Percentiles rank a stretch among this genome's conserved stretches.
These are phyloP conservation scores for Drosophila limbata DNA, from an alignment of 2,888 invertebrate genomes.

Conservation along the genomic window DNA sequence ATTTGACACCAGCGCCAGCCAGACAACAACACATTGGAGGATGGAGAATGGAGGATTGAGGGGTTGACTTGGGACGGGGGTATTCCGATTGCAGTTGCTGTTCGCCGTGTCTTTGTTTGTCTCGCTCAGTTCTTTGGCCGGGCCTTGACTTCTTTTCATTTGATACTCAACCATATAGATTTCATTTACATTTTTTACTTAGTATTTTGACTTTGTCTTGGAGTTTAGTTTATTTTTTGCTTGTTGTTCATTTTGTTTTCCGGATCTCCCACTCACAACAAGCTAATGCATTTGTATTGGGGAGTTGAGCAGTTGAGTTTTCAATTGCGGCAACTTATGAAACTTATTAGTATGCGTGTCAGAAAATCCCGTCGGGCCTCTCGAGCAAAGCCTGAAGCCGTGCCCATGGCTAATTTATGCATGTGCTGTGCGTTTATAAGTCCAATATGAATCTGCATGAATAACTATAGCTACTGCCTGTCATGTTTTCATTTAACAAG, in stretches of 20 bases:
- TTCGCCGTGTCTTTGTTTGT: constrained; percentile 40
- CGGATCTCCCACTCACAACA: constrained; percentile 33
- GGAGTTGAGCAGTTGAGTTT: constrained; percentile 5
- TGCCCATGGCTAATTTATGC: constrained; percentile 68
- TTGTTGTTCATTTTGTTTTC: constrained; percentile 4
- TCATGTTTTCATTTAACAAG: constrained; percentile 26
- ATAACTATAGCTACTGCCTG: constrained; percentile 51
- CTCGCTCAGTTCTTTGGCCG: constrained; percentile 63
- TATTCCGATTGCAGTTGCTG: constrained; percentile 53
- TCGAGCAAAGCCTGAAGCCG: constrained; percentile 18
- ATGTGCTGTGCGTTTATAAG: constrained; percentile 41
- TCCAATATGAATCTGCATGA: constrained; percentile 52
- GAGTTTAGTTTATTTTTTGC: constrained; percentile 6
- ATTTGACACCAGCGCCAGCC: constrained; percentile 67
- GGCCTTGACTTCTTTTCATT: constrained; percentile 75
- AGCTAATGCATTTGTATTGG: constrained; percentile 44
- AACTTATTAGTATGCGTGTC: constrained; percentile 69
- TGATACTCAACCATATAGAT: constrained; percentile 60
- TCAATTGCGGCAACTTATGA: constrained; percentile 38
- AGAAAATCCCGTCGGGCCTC: constrained; percentile 48
- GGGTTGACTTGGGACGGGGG: constrained; percentile 18
- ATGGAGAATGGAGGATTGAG: background rate
- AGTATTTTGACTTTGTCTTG: constrained; percentile 22
- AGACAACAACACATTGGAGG: constrained; percentile 5
- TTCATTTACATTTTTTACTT: constrained; percentile 67